Percentiles rank a stretch among this genome's conserved stretches.
Conservation (phyloP, 2,797 vertebrate species). For the Oreochromis mossambicus region DNA sequence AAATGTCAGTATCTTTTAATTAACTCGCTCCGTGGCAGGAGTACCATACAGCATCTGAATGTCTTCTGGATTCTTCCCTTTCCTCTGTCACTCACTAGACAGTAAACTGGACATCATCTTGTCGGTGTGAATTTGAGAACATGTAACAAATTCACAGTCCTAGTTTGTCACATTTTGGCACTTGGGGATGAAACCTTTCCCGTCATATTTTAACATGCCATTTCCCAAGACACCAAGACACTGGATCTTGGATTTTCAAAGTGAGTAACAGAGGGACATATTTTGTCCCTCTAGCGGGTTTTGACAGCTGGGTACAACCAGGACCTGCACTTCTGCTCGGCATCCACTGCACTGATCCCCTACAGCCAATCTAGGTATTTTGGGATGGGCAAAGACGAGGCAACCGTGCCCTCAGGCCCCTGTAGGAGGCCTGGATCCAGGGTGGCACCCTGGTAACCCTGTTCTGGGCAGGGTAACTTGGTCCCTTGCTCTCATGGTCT, state of each 20-base stretch:
- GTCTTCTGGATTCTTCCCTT: background rate
- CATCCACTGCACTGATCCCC: background rate
- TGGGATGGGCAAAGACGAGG: background rate
- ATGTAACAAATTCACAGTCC: background rate
- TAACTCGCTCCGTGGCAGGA: background rate
- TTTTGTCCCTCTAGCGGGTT: background rate
- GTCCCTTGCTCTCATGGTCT: background rate
- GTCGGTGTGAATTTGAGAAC: background rate
- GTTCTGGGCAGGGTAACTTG: background rate
- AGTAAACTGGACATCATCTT: background rate
- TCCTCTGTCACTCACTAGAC: background rate
- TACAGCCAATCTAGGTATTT: background rate
- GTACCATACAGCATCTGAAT: background rate
- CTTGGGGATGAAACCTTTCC: background rate
- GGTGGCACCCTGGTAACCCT: background rate
- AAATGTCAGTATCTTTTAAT: background rate
- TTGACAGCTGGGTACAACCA: background rate
- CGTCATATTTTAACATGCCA: background rate
- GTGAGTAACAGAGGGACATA: background rate
- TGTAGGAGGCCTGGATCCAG: background rate
- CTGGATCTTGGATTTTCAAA: background rate
- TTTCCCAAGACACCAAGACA: background rate
- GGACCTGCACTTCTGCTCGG: background rate
- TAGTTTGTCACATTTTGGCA: background rate
- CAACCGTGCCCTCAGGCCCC: background rate